phyloP scores from a whole-genome alignment of 2,797 vertebrate species.

The Cichlasoma orientale region DNA sequence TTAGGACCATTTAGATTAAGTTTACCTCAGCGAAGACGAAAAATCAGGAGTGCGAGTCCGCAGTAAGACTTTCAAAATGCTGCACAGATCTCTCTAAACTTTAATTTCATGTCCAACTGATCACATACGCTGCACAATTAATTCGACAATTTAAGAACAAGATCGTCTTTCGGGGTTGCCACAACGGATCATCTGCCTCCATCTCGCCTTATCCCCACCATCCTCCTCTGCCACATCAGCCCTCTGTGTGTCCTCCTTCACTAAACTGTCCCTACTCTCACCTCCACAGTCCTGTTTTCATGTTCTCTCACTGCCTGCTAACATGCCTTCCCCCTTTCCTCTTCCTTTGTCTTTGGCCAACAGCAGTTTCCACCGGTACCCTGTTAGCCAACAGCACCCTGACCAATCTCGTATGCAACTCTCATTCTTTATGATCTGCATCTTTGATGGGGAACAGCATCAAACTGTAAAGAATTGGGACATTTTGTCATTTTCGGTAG shows the following conservation, averaged over 20 bases:
- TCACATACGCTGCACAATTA: not conserved
- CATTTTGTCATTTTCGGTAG: not conserved
- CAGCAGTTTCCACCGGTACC: not conserved
- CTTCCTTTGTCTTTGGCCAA: not conserved
- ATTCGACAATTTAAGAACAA: not conserved
- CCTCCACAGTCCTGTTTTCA: not conserved
- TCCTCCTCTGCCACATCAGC: not conserved
- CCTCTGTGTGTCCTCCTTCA: not conserved
- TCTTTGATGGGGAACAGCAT: not conserved
- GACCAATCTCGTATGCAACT: rapidly evolving
- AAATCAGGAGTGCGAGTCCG: not conserved
- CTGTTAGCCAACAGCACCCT: not conserved
- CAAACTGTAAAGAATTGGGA: not conserved
- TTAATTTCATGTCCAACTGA: rapidly evolving
- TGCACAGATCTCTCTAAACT: not conserved
- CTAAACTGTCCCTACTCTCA: not conserved
- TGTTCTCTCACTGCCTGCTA: not conserved
- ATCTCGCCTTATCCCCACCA: not conserved
- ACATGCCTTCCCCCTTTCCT: not conserved
- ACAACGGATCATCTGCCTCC: not conserved
- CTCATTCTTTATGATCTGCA: not conserved
- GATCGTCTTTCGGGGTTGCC: not conserved
- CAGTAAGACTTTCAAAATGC: not conserved
- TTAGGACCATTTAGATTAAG: not conserved
- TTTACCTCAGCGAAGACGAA: not conserved